These are phyloP conservation scores for Paedocypris micromegethes DNA, from an alignment of 2,797 vertebrate species.

Conservation along the genomic window DNA sequence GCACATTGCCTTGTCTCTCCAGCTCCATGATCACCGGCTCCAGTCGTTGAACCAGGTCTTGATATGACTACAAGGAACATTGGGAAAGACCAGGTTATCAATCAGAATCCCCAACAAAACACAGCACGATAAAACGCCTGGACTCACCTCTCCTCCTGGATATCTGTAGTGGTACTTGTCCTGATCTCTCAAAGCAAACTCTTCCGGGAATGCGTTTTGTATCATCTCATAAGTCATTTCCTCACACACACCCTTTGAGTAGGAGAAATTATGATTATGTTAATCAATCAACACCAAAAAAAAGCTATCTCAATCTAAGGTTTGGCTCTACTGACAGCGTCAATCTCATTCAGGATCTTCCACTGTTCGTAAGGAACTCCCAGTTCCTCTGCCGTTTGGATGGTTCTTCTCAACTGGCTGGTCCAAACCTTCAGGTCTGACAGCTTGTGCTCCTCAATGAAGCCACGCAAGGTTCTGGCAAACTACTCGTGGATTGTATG, in stretches of 20 bases:
- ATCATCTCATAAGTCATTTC: slow-evolving; percentile 96
- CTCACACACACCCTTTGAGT: slow-evolving; percentile 85
- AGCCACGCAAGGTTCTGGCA: slow-evolving; percentile 73
- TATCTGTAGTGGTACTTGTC: slow-evolving; percentile 97
- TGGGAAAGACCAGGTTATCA: not conserved
- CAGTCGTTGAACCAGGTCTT: slow-evolving; percentile 91
- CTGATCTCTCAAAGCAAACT: slow-evolving; percentile 91
- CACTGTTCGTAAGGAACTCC: slow-evolving; percentile 92
- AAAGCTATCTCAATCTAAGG: not conserved
- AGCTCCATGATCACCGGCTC: slow-evolving; percentile 98
- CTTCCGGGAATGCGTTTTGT: slow-evolving; percentile 83
- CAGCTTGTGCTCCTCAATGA: slow-evolving; percentile 86
- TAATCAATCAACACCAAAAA: not conserved
- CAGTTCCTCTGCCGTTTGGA: slow-evolving; percentile 90
- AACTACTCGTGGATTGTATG: slow-evolving; percentile 66
- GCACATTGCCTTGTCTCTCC: slow-evolving; percentile 87
- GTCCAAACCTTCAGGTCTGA: slow-evolving; percentile 95
- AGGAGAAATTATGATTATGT: too few relatives aligned
- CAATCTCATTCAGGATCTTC: slow-evolving; percentile 97
- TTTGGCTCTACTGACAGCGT: slow-evolving; percentile 78
- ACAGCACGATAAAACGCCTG: not conserved
- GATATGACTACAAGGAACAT: slow-evolving; percentile 79
- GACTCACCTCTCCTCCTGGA: slow-evolving; percentile 89
- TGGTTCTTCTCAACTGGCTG: slow-evolving; percentile 91
- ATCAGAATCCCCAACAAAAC: not conserved